These are phyloP conservation scores for Eumacrocentrus americanus DNA, from an alignment of 2,888 invertebrate species.

Conservation along the genomic window DNA sequence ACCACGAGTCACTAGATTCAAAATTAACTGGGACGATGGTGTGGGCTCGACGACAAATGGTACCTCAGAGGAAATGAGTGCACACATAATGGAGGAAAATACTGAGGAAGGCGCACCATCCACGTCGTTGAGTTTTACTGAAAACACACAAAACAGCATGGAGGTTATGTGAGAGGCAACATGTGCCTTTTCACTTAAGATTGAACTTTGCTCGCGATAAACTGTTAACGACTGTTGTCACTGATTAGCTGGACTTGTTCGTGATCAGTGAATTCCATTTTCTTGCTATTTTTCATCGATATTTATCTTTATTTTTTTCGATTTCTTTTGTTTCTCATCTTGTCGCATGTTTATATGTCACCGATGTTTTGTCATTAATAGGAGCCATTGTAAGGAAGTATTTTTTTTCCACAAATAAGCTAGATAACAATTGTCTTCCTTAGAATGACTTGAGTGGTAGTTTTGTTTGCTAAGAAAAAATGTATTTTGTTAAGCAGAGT, in stretches of 20 bases:
- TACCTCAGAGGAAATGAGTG: slow-evolving; percentile 53
- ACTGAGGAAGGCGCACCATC: slow-evolving; percentile 54
- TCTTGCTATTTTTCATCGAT: not conserved
- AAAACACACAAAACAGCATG: slow-evolving; percentile 59
- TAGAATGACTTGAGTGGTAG: too few relatives aligned
- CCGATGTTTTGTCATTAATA: not conserved
- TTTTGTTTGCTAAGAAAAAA: too few relatives aligned
- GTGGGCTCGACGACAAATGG: slow-evolving; percentile 51
- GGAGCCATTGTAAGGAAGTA: too few relatives aligned
- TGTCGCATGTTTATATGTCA: not conserved
- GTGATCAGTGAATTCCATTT: not conserved
- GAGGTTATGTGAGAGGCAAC: slow-evolving; percentile 56
- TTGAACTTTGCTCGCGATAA: not conserved
- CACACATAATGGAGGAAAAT: slow-evolving; percentile 49
- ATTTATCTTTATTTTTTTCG: not conserved
- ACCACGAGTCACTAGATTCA: slow-evolving; percentile 94
- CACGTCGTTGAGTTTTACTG: slow-evolving; percentile 54
- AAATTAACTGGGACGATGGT: slow-evolving; percentile 94
- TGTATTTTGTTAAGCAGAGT: too few relatives aligned
- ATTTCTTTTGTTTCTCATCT: not conserved
- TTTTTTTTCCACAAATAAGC: too few relatives aligned
- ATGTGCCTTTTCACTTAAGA: not conserved
- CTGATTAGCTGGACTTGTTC: not conserved
- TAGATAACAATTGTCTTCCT: too few relatives aligned
- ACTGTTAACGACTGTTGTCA: not conserved